phyloP scores from a whole-genome alignment of 1,140 invertebrate species.

The Trichoplusia ni region DNA sequence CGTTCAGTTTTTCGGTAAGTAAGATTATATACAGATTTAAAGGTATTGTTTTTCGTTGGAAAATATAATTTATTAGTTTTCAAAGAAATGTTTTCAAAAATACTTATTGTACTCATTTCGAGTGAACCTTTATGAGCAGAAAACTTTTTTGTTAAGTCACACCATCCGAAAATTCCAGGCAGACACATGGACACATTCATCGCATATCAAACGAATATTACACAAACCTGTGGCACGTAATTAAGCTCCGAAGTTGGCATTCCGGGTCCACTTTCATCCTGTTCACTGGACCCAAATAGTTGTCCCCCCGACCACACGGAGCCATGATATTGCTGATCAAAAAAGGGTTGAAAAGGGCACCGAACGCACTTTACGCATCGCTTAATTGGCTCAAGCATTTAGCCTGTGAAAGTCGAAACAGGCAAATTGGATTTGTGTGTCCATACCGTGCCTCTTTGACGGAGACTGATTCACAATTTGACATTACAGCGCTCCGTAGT shows the following conservation, averaged over 20 bases:
- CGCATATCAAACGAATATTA: conserved; percentile 33
- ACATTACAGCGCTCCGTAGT: conserved; percentile 60
- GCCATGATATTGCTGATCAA: conserved; percentile 37
- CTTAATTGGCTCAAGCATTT: conserved; percentile 72
- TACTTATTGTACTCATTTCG: conserved; percentile 15
- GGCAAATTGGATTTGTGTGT: conserved; percentile 70
- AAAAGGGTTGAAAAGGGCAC: conserved; percentile 42
- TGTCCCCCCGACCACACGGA: conserved; percentile 7
- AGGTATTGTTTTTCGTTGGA: no score
- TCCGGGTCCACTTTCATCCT: conserved; percentile 28
- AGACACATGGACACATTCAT: conserved; percentile 10
- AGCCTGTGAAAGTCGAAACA: conserved; percentile 70
- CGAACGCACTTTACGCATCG: conserved; percentile 63
- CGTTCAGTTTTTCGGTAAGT: no score
- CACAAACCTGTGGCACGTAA: conserved; percentile 20
- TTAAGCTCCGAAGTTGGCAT: conserved; percentile 28
- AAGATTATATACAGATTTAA: no score
- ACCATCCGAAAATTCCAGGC: background rate
- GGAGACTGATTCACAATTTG: conserved; percentile 54
- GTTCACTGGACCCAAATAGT: conserved; percentile 33
- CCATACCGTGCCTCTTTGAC: conserved; percentile 60
- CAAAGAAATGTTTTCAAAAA: no score
- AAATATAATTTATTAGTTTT: no score
- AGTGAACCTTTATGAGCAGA: background rate
- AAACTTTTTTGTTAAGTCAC: background rate